Evolutionary conservation across 1,140 invertebrate genomes (phyloP), one percentile per base, ranked within the genome.

Genomic region (Gryon sp.): DNA sequence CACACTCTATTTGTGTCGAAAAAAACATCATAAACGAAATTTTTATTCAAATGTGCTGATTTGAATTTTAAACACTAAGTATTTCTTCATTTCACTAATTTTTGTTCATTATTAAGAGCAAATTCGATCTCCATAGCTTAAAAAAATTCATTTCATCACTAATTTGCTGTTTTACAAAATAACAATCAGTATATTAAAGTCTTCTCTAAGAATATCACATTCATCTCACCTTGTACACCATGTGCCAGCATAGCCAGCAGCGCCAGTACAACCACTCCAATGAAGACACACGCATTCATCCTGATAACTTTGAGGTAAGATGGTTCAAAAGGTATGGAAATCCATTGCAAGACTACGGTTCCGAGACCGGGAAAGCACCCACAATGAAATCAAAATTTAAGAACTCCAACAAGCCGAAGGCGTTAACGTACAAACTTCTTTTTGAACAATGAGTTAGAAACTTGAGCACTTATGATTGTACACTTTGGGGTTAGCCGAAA

Each of bases 221-320:
- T 12, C 9, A 16, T 40, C 52, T 55, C 36, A 55, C 52, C 52
- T 55, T 55, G 34, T 26, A 28, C 36, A 52, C 16, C 30, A 11
- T 41, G 36, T 2, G 18, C 1, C 12, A 41, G 12, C 24, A 41
- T 24, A 3, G 22, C 32, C n/a, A 52, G 16, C 11, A 11, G 15
- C 11, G 18, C 20, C 24, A 57, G 14, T 0, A 15, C 14, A 6
- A 57, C 0, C 36, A 57, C 0, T 18, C 32, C 38, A 0, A 19
- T 0, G 38, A 11, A 32, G 16, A 16, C 26, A 6, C 53, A 38
- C 6, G 32, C 15, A 57, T 43, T 26, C 53, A 57, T 57, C 15
- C 26, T 38, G 38, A 6, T 6, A 28, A n/a, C 0, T 16, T 7
- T 7, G 8, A 18, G 34, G 4, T 7, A 2, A 0, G 24, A 9